Conservation (phyloP, 2,797 vertebrate species). For the Apogon talboti region DNA sequence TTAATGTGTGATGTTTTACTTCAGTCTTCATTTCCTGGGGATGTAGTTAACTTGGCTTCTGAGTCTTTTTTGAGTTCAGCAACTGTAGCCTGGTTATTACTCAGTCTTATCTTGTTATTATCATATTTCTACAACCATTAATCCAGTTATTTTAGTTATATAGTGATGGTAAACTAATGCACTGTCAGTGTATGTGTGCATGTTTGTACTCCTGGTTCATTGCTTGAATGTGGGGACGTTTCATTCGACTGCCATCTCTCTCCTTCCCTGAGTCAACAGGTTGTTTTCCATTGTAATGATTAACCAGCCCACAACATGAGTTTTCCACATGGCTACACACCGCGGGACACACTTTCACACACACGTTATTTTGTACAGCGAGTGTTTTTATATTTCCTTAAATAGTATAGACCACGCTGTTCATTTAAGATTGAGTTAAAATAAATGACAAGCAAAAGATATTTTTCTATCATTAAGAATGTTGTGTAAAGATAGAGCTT, state of each 20-base stretch:
- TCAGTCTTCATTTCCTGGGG: constrained; percentile 11
- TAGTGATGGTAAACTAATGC: neutral
- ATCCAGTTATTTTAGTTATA: constrained; percentile 3
- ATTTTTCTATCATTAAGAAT: neutral
- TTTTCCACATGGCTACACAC: constrained; percentile 54
- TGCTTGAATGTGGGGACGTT: constrained; percentile 26
- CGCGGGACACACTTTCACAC: constrained; percentile 4
- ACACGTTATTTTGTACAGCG: neutral
- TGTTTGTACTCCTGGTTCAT: constrained; percentile 8
- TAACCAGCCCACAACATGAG: constrained; percentile 53
- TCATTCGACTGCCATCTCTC: constrained; percentile 25
- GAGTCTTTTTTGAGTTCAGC: no score
- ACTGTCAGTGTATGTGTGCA: neutral
- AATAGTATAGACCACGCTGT: neutral
- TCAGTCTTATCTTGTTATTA: neutral
- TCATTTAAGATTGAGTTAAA: neutral
- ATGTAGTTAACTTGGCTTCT: constrained; percentile 6
- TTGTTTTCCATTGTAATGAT: constrained; percentile 70
- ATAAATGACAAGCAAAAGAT: neutral
- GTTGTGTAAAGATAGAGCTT: neutral
- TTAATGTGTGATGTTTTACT: neutral
- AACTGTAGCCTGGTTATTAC: no score
- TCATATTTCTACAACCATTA: neutral
- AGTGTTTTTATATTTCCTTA: neutral
- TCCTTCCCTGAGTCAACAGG: constrained; percentile 41